Base-by-base conservation (phyloP, 2,888 invertebrate genomes). In the Epirrhoe tristata region DNA sequence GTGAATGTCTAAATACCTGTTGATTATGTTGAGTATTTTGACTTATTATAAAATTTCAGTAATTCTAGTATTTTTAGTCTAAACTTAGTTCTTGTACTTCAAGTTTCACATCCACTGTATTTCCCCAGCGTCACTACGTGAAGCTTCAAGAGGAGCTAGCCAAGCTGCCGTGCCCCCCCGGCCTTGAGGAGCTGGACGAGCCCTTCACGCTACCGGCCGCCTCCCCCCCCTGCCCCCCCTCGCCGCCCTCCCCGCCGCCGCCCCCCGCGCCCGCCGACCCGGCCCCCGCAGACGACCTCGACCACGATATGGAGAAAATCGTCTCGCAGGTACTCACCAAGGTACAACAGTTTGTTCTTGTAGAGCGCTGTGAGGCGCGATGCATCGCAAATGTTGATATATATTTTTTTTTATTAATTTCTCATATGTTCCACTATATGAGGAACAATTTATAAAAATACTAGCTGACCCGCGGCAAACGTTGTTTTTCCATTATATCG, bases 81-180 rank as follows among this genome's bases (percentile, higher is more conserved):
- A 24, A 24, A 24, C 24, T 24, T 24, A 24, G 24, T 3, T 24
- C 24, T 24, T 24, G 1, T 24, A 24, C 10, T 39, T 2, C 3
- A 39, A 10, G 3, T 12, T 12, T 12, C 39, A 43, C 7, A 46
- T 43, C n/a, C 43, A 43, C 5, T 50, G 1, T 8, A 17, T 12
- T 7, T 8, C 16, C 71, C 7, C 94, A 97, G 95, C 95, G 97
- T 64, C 97, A 97, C 86, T 97, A 96, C 87, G 95, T 96, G 75
- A 96, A 97, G 82, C 92, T 98, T 72, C 96, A 97, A 78, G 98
- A 98, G 86, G 98, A 98, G 90, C 93, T 98, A 76, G 95, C 95
- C 71, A 97, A 97, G 91, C 93, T 98, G 85, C 95, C 96, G 80
- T 96, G 97, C 39, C 98, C 98, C 6, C 93, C 95, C 53, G 97